Evolutionary conservation across 2,797 vertebrate genomes (phyloP), one percentile per base, ranked within the genome.

Genomic region (Oreonectes daqikongensis): DNA sequence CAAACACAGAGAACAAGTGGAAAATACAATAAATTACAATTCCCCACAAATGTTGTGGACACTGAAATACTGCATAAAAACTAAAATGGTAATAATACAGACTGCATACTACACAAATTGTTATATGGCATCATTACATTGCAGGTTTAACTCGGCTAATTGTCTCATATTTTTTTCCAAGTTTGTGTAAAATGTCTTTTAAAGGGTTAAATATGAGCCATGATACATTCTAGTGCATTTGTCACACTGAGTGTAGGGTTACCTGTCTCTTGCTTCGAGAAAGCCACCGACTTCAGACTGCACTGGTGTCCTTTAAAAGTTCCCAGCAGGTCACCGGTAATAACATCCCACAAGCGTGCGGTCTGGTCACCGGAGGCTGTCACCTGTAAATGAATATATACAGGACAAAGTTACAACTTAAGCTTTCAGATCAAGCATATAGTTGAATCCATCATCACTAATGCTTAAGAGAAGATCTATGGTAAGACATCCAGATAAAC

Each of bases 301-400:
- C 98, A 99, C 38, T 98, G 95, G 83, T 99, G 97, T 76, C 97
- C 97, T 91, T 93, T 98, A 86, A 97, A 99, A 17, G 90, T 89
- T 44, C 97, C 97, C 55, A 99, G 88, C 30, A 95, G 87, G 76
- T 98, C 96, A 0, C 94, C 92, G 0, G 92, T 91, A 75, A 87
- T 92, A 52, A 98, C 93, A 26, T 99, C 96, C 97, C 97, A 99
- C 82, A 99, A 88, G 81, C 93, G 94, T 73, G 98, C 98, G 78
- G 93, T 95, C 81, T 99, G 96, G 85, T 99, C 98, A 46, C 98
- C 98, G 9, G 97, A 95, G 72, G 95, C 97, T 8, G 97, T 98
- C 78, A 99, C 97, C 98, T 99, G 88, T 77, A 79, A 75, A 79
- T 3, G 24, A 84, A 8, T 72, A 79, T 1, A 79, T 3, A 2